Percentiles rank a stretch among this genome's conserved stretches.
phyloP scores from a whole-genome alignment of 2,888 invertebrate genomes.

The Nemotelus nigrinus region DNA sequence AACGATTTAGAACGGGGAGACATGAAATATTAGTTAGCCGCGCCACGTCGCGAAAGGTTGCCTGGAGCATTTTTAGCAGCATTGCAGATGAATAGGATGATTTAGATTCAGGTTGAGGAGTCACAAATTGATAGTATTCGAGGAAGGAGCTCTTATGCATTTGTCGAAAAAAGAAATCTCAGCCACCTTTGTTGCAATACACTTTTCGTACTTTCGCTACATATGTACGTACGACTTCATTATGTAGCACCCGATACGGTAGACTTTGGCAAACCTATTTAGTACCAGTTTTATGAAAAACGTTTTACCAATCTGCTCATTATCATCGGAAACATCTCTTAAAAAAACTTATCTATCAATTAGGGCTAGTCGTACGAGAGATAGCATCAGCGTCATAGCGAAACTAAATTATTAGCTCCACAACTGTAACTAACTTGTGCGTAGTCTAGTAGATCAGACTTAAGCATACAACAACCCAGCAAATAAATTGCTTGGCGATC shows the following conservation, averaged over 20 bases:
- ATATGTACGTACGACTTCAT: too few relatives aligned
- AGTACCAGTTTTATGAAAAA: neutral
- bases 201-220: too few relatives aligned
- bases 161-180: too few relatives aligned
- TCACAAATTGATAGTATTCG: too few relatives aligned
- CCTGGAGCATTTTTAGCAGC: conserved; percentile 7
- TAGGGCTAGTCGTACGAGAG: conserved; percentile 38
- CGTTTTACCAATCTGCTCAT: neutral
- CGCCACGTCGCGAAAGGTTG: neutral
- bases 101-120: too few relatives aligned
- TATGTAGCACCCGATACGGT: too few relatives aligned
- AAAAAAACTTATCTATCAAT: conserved; percentile 41
- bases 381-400: conserved; percentile 31
- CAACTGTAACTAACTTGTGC: neutral
- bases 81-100: too few relatives aligned
- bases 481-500: neutral
- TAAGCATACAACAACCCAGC: neutral
- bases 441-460: neutral
- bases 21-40: neutral
- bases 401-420: conserved; percentile 28
- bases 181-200: too few relatives aligned
- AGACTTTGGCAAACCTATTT: too few relatives aligned
- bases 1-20: neutral
- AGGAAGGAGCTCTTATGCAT: too few relatives aligned
- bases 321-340: conserved; percentile 32